Base-by-base conservation (phyloP, 2,797 vertebrate genomes). In the Nyctibius grandis region DNA sequence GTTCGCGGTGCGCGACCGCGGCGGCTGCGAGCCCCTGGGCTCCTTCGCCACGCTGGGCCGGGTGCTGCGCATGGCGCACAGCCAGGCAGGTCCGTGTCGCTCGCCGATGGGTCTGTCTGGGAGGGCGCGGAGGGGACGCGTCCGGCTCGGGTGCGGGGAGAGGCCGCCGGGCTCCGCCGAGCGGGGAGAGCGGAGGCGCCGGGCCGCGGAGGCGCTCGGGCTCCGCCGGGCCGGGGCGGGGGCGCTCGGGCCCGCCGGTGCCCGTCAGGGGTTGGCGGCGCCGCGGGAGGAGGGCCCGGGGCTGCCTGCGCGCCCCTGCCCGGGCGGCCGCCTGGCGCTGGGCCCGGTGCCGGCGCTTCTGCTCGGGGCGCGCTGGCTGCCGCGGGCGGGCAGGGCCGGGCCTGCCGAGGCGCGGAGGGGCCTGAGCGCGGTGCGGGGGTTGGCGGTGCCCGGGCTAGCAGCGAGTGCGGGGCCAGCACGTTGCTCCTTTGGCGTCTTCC, bases 1-100 rank as follows among this genome's bases (percentile, higher is more conserved):
- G 12, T 99, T 99, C 96, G 91, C 88, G 0, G 90, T 99, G 95
- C 96, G 97, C n/a, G 97, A 98, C 28, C 96, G 96, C 87, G 98
- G 98, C 67, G 95, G 97, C 88, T 99, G 98, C 93, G 98, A 98
- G 26, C 97, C 99, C 3, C 95, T 99, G 61, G 99, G 99, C 85
- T 98, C 98, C 72, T 99, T 99, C 89, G 97, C 98, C 79, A 99
- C 99, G 15, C 98, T 99, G 97, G 99, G 99, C 3, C 93, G 98
- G 2, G 99, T 99, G 82, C 98, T 96, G 96, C 98, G 96, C 87
- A 98, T 99, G 96, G 97, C 94, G 42, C 98, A 99, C 98, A 99
- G 99, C 94, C 7, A 97, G 97, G 98, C 91, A 93, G 95, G 95
- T 94, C 40, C 36, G 95, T 67, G 63, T 1, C 45, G 57, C 9